These are phyloP conservation scores for Germaria angustata DNA, from an alignment of 2,888 invertebrate genomes.

Conservation along the genomic window DNA sequence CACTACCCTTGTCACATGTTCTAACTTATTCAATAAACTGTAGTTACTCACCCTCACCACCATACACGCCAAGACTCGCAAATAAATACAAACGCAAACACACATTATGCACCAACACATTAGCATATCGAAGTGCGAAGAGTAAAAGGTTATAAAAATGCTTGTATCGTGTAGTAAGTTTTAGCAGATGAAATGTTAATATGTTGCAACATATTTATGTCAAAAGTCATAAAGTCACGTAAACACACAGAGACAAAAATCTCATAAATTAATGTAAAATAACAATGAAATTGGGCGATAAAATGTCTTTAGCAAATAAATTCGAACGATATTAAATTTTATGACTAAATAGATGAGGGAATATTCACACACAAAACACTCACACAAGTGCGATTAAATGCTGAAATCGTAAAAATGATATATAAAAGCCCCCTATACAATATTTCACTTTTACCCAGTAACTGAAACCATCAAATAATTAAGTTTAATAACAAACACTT, in stretches of 20 bases:
- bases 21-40: slow-evolving; percentile 16
- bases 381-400: not conserved
- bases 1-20: not conserved
- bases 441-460: not conserved
- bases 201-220: slow-evolving; percentile 62
- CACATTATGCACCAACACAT: not conserved
- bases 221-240: slow-evolving; percentile 66
- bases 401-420: not conserved
- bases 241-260: slow-evolving; percentile 57
- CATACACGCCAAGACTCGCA: slow-evolving; percentile 1
- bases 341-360: slow-evolving; percentile 37
- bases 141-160: slow-evolving; percentile 42
- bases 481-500: not conserved
- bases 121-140: not conserved
- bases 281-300: slow-evolving; percentile 52
- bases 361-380: not conserved
- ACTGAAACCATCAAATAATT: not conserved
- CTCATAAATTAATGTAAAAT: slow-evolving; percentile 63
- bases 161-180: slow-evolving; percentile 37
- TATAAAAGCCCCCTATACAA: not conserved
- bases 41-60: not conserved
- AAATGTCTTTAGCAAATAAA: slow-evolving; percentile 58
- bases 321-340: slow-evolving; percentile 62
- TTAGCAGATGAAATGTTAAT: slow-evolving; percentile 64
- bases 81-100: not conserved